These are phyloP conservation scores for Phasia obesa DNA, from an alignment of 2,888 invertebrate species.

Conservation along the genomic window DNA sequence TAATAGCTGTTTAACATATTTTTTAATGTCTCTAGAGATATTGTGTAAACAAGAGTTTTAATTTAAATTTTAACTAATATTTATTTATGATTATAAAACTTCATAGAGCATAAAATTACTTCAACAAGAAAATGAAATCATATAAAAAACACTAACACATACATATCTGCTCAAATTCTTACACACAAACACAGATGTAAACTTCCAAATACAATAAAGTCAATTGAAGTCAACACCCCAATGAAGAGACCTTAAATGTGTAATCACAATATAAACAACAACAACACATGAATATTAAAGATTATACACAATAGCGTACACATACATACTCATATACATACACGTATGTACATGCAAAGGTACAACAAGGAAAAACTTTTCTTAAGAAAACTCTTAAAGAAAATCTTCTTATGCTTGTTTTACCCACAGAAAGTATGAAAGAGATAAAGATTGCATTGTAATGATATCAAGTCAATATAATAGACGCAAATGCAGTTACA, in stretches of 20 bases:
- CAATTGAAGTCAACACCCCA: conserved; percentile 69
- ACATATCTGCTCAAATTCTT: neutral
- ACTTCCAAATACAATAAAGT: conserved; percentile 41
- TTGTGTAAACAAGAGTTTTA: conserved; percentile 33
- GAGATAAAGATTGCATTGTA: conserved; percentile 62
- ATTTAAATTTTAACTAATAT: conserved; percentile 62
- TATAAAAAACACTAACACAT: conserved; percentile 3
- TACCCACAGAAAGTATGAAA: conserved; percentile 27
- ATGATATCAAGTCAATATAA: conserved; percentile 51
- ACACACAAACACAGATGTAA: neutral
- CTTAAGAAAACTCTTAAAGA: conserved; percentile 37
- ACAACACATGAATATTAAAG: neutral
- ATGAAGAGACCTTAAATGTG: conserved; percentile 58
- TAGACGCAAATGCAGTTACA: conserved; percentile 31
- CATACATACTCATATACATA: neutral
- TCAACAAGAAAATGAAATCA: conserved; percentile 28
- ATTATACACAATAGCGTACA: neutral
- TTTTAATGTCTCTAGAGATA: conserved; percentile 22
- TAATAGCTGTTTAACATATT: neutral
- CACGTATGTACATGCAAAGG: neutral
- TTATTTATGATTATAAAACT: conserved; percentile 50
- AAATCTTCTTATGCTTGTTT: conserved; percentile 22
- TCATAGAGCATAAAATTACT: conserved; percentile 69
- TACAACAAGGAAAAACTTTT: conserved; percentile 18
- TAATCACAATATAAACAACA: conserved; percentile 29